These are phyloP conservation scores for Diarsia mendica DNA, from an alignment of 2,888 invertebrate species.

Conservation along the genomic window DNA sequence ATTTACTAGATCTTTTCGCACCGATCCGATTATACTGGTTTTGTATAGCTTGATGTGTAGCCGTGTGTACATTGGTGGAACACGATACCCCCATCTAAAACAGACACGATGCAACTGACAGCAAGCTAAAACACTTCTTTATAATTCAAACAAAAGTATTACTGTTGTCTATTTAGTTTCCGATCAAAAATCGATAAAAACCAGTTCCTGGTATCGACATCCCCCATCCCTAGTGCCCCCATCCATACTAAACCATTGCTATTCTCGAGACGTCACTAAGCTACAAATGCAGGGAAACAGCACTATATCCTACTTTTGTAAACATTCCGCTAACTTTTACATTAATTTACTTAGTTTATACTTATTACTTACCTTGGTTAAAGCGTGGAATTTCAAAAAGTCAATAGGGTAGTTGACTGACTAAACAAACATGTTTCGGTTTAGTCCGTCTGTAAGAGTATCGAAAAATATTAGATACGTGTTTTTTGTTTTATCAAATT, in stretches of 20 bases:
- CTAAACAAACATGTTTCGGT: too few relatives aligned
- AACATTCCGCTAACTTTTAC: conserved; percentile 42
- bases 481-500: too few relatives aligned
- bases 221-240: conserved; percentile 30
- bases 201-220: conserved; percentile 20
- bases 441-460: too few relatives aligned
- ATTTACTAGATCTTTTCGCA: too few relatives aligned
- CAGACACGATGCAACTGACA: neutral
- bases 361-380: conserved; percentile 24
- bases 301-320: conserved; percentile 45
- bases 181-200: neutral
- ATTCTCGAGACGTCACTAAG: conserved; percentile 49
- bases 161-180: neutral
- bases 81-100: neutral
- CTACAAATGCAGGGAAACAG: conserved; percentile 37
- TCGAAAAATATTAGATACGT: too few relatives aligned
- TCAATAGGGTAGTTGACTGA: too few relatives aligned
- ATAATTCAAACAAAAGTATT: neutral
- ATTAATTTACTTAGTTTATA: conserved; percentile 48
- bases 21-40: too few relatives aligned
- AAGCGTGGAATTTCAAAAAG: conserved; percentile 16
- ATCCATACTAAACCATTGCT: conserved; percentile 22
- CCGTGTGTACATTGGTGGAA: neutral
- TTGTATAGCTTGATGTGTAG: too few relatives aligned
- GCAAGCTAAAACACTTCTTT: neutral